Conservation (phyloP, 2,888 invertebrate species). For the Sisyra nigra region DNA sequence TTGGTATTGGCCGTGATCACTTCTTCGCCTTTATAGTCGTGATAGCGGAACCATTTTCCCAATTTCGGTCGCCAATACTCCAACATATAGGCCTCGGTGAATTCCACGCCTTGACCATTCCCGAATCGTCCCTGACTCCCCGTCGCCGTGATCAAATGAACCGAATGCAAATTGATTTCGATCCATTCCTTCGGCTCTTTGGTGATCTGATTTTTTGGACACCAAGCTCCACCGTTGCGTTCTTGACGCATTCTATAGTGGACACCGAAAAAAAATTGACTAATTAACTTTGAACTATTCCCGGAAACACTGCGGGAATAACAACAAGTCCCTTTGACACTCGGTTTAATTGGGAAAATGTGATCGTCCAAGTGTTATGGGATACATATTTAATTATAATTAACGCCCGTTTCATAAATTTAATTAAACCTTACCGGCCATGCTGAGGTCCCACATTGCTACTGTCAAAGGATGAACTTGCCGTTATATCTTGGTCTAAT, state of each 20-base stretch:
- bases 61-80: slow-evolving; percentile 72
- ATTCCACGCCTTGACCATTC: slow-evolving; percentile 81
- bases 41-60: slow-evolving; percentile 70
- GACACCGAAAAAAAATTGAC: slow-evolving; percentile 11
- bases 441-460: slow-evolving; percentile 74
- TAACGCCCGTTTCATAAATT: too few relatives aligned
- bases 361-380: too few relatives aligned
- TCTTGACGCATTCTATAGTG: slow-evolving; percentile 62
- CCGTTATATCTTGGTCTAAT: slow-evolving; percentile 62
- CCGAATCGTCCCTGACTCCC: slow-evolving; percentile 83
- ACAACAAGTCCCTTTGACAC: too few relatives aligned
- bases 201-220: slow-evolving; percentile 67
- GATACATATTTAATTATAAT: too few relatives aligned
- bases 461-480: slow-evolving; percentile 73
- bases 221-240: slow-evolving; percentile 82
- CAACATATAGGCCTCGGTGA: slow-evolving; percentile 63
- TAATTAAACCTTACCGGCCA: slow-evolving; percentile 46
- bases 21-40: slow-evolving; percentile 58
- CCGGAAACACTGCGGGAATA: too few relatives aligned
- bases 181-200: slow-evolving; percentile 64
- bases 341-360: too few relatives aligned
- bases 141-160: slow-evolving; percentile 67
- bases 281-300: too few relatives aligned
- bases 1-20: slow-evolving; percentile 73
- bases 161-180: slow-evolving; percentile 61